Evolutionary conservation across 2,797 vertebrate species (phyloP).

Genomic region (Thamnophis elegans): DNA sequence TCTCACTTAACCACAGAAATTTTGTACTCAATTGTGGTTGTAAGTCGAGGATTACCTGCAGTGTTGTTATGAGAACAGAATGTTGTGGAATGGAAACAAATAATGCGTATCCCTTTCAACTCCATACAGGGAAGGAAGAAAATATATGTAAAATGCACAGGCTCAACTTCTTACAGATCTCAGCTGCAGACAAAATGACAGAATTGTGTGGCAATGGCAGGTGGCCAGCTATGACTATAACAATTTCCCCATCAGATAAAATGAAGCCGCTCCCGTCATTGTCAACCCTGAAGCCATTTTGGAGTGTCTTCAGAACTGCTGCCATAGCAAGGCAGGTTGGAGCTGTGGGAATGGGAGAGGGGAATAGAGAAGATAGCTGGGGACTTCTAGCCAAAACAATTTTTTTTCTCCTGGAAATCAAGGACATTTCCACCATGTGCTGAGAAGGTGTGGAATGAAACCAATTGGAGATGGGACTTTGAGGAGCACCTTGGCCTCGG

Average conservation of each 20-base stretch:
- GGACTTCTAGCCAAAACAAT: no score
- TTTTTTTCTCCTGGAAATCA: no score
- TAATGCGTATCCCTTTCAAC: background rate
- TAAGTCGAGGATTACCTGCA: background rate
- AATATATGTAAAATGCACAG: background rate
- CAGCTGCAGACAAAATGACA: background rate
- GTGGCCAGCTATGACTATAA: no score
- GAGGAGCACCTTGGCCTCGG: no score
- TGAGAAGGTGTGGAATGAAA: no score
- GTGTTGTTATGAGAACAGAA: background rate
- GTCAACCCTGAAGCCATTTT: no score
- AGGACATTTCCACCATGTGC: no score
- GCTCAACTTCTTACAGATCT: background rate
- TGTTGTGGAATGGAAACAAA: background rate
- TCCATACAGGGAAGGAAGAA: background rate
- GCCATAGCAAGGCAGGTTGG: no score
- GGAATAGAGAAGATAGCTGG: no score
- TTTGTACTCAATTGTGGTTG: background rate
- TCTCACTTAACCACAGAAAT: background rate
- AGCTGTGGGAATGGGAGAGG: no score
- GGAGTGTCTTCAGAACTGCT: no score
- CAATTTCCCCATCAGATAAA: background rate
- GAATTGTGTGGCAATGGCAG: background rate
- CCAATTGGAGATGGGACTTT: no score
- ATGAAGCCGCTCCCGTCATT: background rate